Conservation (phyloP, 2,797 vertebrate species). For the Typhlichthys eigenmanni region DNA sequence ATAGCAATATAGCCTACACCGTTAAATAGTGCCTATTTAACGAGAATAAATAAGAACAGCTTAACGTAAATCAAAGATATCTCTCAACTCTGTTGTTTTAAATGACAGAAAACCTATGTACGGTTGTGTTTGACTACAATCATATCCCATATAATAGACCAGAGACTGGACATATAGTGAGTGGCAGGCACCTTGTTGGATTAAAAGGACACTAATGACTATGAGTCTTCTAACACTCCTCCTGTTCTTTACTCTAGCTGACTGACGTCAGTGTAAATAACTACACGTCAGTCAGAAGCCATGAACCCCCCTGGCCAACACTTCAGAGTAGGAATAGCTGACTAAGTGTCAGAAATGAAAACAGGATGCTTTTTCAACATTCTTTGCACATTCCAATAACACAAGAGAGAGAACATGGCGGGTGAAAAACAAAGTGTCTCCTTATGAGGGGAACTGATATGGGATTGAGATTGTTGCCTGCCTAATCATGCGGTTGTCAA, state of each 20-base stretch:
- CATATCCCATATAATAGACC: background rate
- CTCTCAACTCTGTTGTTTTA: no score
- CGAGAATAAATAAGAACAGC: no score
- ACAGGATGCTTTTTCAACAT: slow-evolving; percentile 79
- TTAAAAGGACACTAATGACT: slow-evolving; percentile 6
- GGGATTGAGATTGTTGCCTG: slow-evolving; percentile 54
- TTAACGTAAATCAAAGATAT: no score
- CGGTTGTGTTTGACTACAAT: background rate
- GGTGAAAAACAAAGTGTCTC: slow-evolving; percentile 61
- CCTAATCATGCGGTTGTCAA: slow-evolving; percentile 65
- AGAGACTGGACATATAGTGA: background rate
- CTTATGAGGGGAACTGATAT: slow-evolving; percentile 58
- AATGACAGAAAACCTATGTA: no score
- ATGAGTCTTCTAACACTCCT: slow-evolving; percentile 9
- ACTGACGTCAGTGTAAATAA: background rate
- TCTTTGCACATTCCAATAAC: slow-evolving; percentile 69
- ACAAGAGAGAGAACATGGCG: slow-evolving; percentile 30
- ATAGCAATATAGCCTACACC: no score
- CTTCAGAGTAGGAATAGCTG: slow-evolving; percentile 55
- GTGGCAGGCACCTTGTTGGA: background rate
- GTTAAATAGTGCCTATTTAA: no score
- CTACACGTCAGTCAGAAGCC: slow-evolving; percentile 42
- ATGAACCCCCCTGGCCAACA: slow-evolving; percentile 9
- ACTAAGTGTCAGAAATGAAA: slow-evolving; percentile 69
- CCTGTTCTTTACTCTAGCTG: slow-evolving; percentile 5